Percentiles rank a stretch among this genome's conserved stretches.
phyloP scores from a whole-genome alignment of 2,113 vertebrate species.

The Tachysurus vachellii region DNA sequence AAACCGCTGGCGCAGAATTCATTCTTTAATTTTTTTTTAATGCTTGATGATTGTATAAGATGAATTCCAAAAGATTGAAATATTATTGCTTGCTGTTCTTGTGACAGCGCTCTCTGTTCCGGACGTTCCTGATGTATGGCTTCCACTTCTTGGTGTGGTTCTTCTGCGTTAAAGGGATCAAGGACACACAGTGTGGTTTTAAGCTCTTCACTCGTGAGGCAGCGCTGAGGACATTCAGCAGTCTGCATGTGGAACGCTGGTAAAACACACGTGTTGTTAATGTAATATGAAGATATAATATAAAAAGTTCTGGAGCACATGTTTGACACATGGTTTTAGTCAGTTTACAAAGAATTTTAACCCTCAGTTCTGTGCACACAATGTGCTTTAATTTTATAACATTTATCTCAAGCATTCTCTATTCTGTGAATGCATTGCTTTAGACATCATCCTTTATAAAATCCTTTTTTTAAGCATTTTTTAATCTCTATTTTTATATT shows the following conservation, averaged over 20 bases:
- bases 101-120: constrained; percentile 87
- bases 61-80: neutral
- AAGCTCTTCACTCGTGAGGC: constrained; percentile 93
- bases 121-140: constrained; percentile 92
- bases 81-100: neutral
- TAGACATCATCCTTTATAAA: neutral
- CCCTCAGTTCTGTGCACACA: neutral
- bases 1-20: neutral
- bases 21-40: neutral
- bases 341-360: neutral
- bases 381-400: neutral
- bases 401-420: neutral
- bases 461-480: neutral
- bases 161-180: constrained; percentile 90
- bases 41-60: neutral
- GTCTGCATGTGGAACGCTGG: constrained; percentile 93
- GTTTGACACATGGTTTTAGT: neutral
- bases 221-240: constrained; percentile 84
- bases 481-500: neutral
- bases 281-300: neutral
- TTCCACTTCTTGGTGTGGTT: constrained; percentile 99
- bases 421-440: neutral
- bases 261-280: constrained; percentile 59
- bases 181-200: constrained; percentile 95
- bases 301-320: neutral